These are phyloP conservation scores for Anorthoa munda DNA, from an alignment of 2,888 invertebrate species.

Conservation along the genomic window DNA sequence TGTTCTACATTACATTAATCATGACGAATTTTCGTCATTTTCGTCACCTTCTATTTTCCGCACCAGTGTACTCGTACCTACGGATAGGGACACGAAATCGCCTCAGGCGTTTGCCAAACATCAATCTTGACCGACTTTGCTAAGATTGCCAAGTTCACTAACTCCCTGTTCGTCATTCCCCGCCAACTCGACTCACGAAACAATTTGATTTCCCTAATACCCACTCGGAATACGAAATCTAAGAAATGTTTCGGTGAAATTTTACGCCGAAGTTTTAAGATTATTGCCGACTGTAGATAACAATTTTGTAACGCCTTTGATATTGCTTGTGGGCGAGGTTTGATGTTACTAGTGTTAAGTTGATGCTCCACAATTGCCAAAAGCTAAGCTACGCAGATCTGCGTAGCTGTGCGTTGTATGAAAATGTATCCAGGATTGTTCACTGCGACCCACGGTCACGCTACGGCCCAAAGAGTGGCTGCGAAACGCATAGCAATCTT, in stretches of 20 bases:
- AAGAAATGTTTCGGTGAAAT: constrained; percentile 64
- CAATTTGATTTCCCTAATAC: constrained; percentile 76
- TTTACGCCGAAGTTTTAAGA: constrained; percentile 60
- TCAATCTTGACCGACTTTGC: constrained; percentile 71
- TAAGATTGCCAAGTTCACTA: constrained; percentile 73
- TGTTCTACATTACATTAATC: neutral
- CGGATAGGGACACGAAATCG: constrained; percentile 54
- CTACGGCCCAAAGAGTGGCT: neutral
- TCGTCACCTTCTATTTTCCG: neutral
- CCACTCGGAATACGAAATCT: constrained; percentile 69
- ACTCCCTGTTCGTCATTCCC: constrained; percentile 72
- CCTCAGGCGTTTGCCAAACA: constrained; percentile 71
- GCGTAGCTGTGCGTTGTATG: neutral
- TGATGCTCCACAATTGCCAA: neutral
- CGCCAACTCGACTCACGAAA: constrained; percentile 71
- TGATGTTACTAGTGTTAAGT: constrained; percentile 42
- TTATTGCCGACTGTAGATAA: constrained; percentile 58
- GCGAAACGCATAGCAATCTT: neutral
- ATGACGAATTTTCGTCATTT: neutral
- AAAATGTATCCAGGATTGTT: neutral
- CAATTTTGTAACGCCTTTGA: constrained; percentile 55
- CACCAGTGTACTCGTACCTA: constrained; percentile 60
- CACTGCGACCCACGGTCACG: neutral
- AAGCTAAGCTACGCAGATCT: neutral
- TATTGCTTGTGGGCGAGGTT: constrained; percentile 43